Conservation (phyloP, 2,113 vertebrate genomes). For the Taurulus bubalis region DNA sequence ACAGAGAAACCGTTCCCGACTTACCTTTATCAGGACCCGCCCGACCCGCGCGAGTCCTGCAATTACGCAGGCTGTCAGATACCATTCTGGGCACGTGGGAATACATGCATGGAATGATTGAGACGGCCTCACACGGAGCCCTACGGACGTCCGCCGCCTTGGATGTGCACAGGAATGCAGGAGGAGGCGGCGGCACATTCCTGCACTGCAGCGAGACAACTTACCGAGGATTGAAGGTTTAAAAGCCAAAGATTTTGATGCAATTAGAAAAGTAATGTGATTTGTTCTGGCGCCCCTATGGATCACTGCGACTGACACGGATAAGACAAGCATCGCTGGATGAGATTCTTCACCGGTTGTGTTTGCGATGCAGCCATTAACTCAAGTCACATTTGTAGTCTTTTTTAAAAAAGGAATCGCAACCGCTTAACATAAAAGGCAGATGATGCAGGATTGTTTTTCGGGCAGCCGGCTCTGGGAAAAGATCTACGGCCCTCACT, state of each 20-base stretch:
- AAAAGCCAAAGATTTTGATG: constrained; percentile 51
- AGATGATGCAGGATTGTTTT: constrained; percentile 59
- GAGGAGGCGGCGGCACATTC: not conserved
- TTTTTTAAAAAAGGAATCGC: constrained; percentile 42
- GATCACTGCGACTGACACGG: constrained; percentile 37
- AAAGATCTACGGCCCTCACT: constrained; percentile 60
- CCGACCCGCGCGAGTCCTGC: constrained; percentile 43
- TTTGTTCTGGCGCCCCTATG: constrained; percentile 37
- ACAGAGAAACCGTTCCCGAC: not conserved
- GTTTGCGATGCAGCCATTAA: constrained; percentile 20
- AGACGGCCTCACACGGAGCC: constrained; percentile 42
- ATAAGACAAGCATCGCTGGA: constrained; percentile 33
- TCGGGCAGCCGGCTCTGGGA: constrained; percentile 38
- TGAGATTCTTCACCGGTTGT: constrained; percentile 22
- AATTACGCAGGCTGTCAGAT: constrained; percentile 64
- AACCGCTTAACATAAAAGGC: constrained; percentile 45
- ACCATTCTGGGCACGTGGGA: constrained; percentile 37
- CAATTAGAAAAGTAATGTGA: constrained; percentile 53
- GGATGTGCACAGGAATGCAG: not conserved
- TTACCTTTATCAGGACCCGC: constrained; percentile 21
- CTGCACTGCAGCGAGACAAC: not conserved
- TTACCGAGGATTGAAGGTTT: constrained; percentile 36
- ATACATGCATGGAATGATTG: constrained; percentile 48
- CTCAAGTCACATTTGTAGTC: constrained; percentile 47
- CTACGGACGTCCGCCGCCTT: not conserved